Base-by-base conservation (phyloP, 2,797 vertebrate species). In the Anabacerthia variegaticeps region DNA sequence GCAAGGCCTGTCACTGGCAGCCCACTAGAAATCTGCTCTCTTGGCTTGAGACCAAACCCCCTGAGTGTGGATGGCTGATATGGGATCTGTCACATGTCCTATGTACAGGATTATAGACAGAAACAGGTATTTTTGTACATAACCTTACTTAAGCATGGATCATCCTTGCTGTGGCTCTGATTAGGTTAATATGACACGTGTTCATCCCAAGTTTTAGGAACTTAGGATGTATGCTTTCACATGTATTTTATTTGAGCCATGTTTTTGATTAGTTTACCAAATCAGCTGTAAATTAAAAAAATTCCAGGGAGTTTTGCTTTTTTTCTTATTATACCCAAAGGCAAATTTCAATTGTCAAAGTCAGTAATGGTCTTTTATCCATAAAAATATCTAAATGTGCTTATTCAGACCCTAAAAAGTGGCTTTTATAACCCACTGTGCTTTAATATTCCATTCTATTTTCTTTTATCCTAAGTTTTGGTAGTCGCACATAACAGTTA, bases 61-160 rank as follows among this genome's bases (percentile, higher is more conserved):
- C n/a, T 5, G 13, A 5, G 12, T 21, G 15, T 19, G 27, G n/a
- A 11, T 10, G 22, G 10, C 1, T 32, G 28, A 10, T 34, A 21
- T 0, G 0, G 19, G 44, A 54, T 9, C 11, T 62, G 6, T 23
- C 44, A 17, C 0, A 0, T 37, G 26, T 32, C 39, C 22, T 17
- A n/a, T 51, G 8, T 21, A 10, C 16, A 39, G 26, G 37, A 20
- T 23, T 32, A 39, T 1, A 18, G n/a, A 43, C 27, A 24, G n/a
- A 51, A 43, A 66, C 27, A 41, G 9, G 1, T 46, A 55, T 44
- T 73, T 21, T 34, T 79, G 11, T 34, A 12, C 0, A 2, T 32
- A 61, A 78, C 5, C 9, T 59, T 39, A 30, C 20, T 44, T n/a
- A 28, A 49, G 30, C 24, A 52, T 34, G 34, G 23, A 51, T 37